Evolutionary conservation across 2,113 vertebrate genomes (phyloP).

Genomic region (Rhinopithecus roxellana): DNA sequence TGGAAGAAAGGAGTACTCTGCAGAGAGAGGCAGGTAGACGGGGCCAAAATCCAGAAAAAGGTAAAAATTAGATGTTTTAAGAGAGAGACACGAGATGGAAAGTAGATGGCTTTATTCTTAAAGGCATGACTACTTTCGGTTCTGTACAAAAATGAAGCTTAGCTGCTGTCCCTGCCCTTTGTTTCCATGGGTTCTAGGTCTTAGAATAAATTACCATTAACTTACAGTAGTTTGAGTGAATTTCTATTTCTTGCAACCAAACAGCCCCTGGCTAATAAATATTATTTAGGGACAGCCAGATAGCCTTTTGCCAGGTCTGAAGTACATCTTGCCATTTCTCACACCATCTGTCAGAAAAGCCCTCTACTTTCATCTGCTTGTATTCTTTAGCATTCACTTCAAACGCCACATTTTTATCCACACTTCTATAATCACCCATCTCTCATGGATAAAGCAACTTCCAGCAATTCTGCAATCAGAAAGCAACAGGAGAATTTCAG

Average conservation of each 20-base stretch:
- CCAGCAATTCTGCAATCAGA: not conserved
- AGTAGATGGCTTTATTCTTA: not conserved
- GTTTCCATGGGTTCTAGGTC: not conserved
- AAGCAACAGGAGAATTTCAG: not conserved
- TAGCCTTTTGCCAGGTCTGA: not conserved
- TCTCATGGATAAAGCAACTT: not conserved
- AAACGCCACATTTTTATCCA: not conserved
- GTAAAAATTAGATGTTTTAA: not conserved
- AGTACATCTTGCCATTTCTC: not conserved
- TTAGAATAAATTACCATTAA: not conserved
- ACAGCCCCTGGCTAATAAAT: not conserved
- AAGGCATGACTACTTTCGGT: not conserved
- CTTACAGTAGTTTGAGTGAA: not conserved
- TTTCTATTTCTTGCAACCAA: not conserved
- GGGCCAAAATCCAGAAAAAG: not conserved
- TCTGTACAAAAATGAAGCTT: not conserved
- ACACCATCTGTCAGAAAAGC: not conserved
- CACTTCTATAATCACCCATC: not conserved
- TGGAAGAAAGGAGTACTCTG: not conserved
- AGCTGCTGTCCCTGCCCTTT: not conserved
- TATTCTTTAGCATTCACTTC: not conserved
- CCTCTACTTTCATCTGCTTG: not conserved
- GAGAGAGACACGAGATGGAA: not conserved
- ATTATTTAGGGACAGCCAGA: not conserved
- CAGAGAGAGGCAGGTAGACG: not conserved